Percentiles rank a stretch among this genome's conserved stretches.
phyloP scores from a whole-genome alignment of 2,888 invertebrate species.

The Amiota mariae region DNA sequence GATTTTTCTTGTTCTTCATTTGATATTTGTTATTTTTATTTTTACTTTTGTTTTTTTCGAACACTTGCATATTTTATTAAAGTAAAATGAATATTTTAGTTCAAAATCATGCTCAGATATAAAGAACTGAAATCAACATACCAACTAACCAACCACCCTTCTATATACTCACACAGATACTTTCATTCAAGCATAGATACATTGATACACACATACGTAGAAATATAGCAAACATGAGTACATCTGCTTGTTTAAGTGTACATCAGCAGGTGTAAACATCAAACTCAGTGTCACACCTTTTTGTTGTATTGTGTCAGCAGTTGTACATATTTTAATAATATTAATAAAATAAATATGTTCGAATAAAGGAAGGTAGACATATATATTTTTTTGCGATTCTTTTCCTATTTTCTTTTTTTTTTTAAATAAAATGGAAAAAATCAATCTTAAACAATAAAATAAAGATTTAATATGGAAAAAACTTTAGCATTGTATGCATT shows the following conservation, averaged over 20 bases:
- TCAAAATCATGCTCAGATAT: conserved; percentile 44
- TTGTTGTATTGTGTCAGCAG: conserved; percentile 47
- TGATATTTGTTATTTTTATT: conserved; percentile 35
- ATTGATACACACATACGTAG: not conserved
- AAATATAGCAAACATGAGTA: too few relatives aligned
- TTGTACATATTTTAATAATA: conserved; percentile 33
- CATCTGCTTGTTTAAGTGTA: too few relatives aligned
- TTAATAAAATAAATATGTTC: not conserved
- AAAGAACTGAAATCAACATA: not conserved
- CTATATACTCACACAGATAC: too few relatives aligned
- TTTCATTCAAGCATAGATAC: too few relatives aligned
- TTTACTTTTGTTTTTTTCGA: conserved; percentile 43
- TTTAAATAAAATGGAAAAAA: not conserved
- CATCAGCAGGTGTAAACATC: conserved; percentile 50
- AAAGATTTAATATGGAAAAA: not conserved
- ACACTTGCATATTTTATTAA: conserved; percentile 60
- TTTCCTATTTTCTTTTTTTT: too few relatives aligned
- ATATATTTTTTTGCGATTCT: too few relatives aligned
- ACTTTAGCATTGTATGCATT: too few relatives aligned
- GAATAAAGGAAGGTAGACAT: too few relatives aligned
- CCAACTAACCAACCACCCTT: too few relatives aligned
- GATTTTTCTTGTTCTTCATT: not conserved
- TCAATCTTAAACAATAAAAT: conserved; percentile 7
- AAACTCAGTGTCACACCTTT: conserved; percentile 61
- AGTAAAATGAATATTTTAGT: conserved; percentile 59